phyloP scores from a whole-genome alignment of 2,113 vertebrate genomes.

The Ivindomyrus marchei region DNA sequence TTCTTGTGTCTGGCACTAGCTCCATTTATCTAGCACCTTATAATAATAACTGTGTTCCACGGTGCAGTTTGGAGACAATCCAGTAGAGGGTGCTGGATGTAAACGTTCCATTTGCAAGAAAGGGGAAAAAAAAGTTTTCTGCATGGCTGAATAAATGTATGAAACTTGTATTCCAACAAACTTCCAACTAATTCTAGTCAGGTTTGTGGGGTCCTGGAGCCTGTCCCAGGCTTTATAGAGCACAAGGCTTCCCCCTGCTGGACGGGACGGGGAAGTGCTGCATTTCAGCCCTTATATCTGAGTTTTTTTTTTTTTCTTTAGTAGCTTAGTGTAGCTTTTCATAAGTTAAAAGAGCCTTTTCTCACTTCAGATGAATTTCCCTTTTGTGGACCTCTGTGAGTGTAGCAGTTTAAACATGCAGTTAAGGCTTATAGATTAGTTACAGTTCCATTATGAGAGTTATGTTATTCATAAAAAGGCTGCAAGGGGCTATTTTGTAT shows the following conservation, averaged over 20 bases:
- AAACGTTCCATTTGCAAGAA: background rate
- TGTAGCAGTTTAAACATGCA: background rate
- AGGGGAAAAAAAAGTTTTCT: background rate
- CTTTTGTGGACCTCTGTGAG: background rate
- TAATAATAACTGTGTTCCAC: background rate
- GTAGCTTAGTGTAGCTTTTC: background rate
- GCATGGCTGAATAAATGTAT: background rate
- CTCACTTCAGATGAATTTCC: background rate
- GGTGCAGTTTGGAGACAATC: background rate
- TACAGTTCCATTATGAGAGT: background rate
- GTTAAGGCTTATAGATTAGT: background rate
- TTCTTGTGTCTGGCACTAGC: background rate
- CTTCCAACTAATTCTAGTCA: background rate
- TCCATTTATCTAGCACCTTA: background rate
- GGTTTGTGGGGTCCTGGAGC: background rate
- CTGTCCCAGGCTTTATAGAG: background rate
- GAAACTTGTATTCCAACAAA: background rate
- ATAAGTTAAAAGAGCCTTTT: background rate
- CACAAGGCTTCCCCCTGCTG: background rate
- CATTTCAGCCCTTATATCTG: background rate
- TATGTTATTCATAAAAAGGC: background rate
- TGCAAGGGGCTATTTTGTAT: background rate
- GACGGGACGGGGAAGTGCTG: background rate
- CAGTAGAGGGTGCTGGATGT: background rate
- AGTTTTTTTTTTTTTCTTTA: background rate